These are phyloP conservation scores for Catharus ustulatus DNA, from an alignment of 2,797 vertebrate species.

Conservation along the genomic window DNA sequence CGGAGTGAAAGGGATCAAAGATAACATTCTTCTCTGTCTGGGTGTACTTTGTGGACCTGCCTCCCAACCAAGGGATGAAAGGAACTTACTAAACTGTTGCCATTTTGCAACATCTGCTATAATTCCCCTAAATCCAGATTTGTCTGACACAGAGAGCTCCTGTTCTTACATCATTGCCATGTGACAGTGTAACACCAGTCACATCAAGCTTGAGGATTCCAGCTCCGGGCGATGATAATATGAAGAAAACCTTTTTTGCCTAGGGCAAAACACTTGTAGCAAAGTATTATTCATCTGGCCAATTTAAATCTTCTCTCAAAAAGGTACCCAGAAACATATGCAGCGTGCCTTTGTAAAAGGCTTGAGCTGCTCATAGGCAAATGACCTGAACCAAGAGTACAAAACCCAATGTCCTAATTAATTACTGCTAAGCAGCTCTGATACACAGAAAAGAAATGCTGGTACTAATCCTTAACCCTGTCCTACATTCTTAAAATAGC, in stretches of 20 bases:
- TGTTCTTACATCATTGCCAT: slow-evolving; percentile 83
- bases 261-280: slow-evolving; percentile 85
- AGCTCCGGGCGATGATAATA: slow-evolving; percentile 81
- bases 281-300: slow-evolving; percentile 83
- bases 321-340: slow-evolving; percentile 84
- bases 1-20: slow-evolving; percentile 80
- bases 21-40: slow-evolving; percentile 85
- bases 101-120: slow-evolving; percentile 87
- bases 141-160: slow-evolving; percentile 82
- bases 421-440: slow-evolving; percentile 86
- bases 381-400: slow-evolving; percentile 83
- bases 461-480: slow-evolving; percentile 83
- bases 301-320: slow-evolving; percentile 84
- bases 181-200: slow-evolving; percentile 80
- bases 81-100: slow-evolving; percentile 85
- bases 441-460: slow-evolving; percentile 80
- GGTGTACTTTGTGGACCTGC: slow-evolving; percentile 79
- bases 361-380: slow-evolving; percentile 81
- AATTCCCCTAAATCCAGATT: slow-evolving; percentile 88
- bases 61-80: slow-evolving; percentile 82
- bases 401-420: slow-evolving; percentile 86
- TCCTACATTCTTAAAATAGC: slow-evolving; percentile 87
- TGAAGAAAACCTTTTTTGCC: slow-evolving; percentile 80
- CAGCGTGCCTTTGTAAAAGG: slow-evolving; percentile 80
- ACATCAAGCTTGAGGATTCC: slow-evolving; percentile 77